Evolutionary conservation across 2,113 vertebrate genomes (phyloP).

Genomic region (Nycticebus coucang): DNA sequence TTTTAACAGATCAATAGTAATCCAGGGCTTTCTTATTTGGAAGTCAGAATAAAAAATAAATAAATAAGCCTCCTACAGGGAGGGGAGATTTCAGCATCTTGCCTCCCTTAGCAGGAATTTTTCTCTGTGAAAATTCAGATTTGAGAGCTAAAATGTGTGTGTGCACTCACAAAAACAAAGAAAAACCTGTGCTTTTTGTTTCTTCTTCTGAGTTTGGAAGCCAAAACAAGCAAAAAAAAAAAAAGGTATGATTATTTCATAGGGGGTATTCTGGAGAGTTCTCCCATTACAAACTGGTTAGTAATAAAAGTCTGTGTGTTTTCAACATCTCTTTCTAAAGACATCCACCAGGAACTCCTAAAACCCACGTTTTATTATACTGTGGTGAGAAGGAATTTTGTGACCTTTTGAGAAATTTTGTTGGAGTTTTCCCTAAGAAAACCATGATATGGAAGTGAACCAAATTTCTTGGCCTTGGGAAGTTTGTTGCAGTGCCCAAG

Average conservation of each 20-base stretch:
- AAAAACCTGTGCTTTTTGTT: neutral
- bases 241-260: neutral
- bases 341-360: neutral
- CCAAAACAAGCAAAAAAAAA: neutral
- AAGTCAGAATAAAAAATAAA: neutral
- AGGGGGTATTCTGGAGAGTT: neutral
- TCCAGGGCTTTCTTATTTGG: neutral
- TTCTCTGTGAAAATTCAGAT: constrained; percentile 35
- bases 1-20: neutral
- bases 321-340: neutral
- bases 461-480: neutral
- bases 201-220: neutral
- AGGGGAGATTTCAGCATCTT: constrained; percentile 21
- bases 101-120: constrained; percentile 41
- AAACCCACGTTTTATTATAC: constrained; percentile 26
- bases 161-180: neutral
- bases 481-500: neutral
- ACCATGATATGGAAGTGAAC: constrained; percentile 14
- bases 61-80: neutral
- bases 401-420: constrained; percentile 55
- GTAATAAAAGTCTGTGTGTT: neutral
- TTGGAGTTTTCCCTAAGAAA: constrained; percentile 52
- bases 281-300: neutral
- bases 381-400: constrained; percentile 53
- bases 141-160: neutral